Base-by-base conservation (phyloP, 2,113 vertebrate genomes). In the Sterrhoptilus dennistouni region DNA sequence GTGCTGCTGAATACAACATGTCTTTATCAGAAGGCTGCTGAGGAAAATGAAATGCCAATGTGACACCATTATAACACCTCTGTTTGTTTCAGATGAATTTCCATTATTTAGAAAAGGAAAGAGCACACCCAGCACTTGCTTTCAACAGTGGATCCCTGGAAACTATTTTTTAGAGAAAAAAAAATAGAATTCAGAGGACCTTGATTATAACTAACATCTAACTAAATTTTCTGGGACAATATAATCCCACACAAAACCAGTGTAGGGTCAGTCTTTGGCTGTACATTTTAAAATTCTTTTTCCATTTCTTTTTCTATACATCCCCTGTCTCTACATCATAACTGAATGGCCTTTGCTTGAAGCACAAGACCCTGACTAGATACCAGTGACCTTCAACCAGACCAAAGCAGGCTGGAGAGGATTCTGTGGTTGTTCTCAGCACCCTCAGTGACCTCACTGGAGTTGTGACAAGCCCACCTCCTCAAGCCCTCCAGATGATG, bases 391-490 rank as follows among this genome's bases (percentile, higher is more conserved):
- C 45, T 49, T 12, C 40, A 57, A 11, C 27, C 28, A 38, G n/a
- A 14, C 20, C n/a, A 27, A 18, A 16, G n/a, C 66, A 80, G 66
- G 15, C 2, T 22, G 33, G 27, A 40, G 49, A 56, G 18, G 74
- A 13, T 3, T 2, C 16, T 5, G 16, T 11, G 0, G 0, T n/a
- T 8, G 7, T 1, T n/a, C 19, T 5, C 21, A 44, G 2, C 3
- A 17, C 22, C 23, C 25, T 12, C 1, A 0, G 47, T 9, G 54
- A 9, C 52, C 49, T 8, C 0, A 1, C 63, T 49, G 0, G 0
- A 29, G 61, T 27, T 17, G 2, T 10, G n/a, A 19, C 33, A 45
- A n/a, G 12, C 1, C 28, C 60, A 12, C 2, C 6, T 42, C 53
- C 53, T 16, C 4, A 0, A 38, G 33, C 33, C 15, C 40, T 38